Conservation (phyloP, 2,113 vertebrate genomes). For the Saccopteryx bilineata region DNA sequence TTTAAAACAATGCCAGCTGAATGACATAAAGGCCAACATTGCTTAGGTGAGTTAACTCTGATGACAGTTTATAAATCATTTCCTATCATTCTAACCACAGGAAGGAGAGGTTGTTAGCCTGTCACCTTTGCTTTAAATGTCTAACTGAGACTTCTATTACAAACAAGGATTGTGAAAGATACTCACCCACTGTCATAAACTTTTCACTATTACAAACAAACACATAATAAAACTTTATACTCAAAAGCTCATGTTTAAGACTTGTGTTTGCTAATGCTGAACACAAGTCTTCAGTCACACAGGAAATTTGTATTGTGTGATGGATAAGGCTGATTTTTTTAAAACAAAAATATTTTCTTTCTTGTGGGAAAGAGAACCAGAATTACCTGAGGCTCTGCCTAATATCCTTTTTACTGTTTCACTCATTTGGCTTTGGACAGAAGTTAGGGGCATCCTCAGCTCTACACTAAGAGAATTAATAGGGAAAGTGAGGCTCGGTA, state of each 20-base stretch:
- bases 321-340: background rate
- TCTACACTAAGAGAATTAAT: background rate
- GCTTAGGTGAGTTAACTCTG: background rate
- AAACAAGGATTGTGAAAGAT: conserved; percentile 62
- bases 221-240: conserved; percentile 1
- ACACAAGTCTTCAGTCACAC: background rate
- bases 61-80: conserved; percentile 58
- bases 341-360: background rate
- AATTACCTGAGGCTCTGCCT: background rate
- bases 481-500: background rate
- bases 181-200: conserved; percentile 23
- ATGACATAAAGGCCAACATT: background rate
- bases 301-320: background rate
- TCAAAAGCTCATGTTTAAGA: conserved; percentile 29
- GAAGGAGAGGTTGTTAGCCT: conserved; percentile 47
- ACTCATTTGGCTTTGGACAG: background rate
- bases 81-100: conserved; percentile 60
- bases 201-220: conserved; percentile 57
- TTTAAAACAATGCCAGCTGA: background rate
- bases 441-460: background rate
- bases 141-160: conserved; percentile 44
- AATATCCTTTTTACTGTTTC: background rate
- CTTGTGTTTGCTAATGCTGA: background rate
- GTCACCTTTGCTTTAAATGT: conserved; percentile 57
- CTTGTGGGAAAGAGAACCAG: conserved; percentile 30